Evolutionary conservation across 2,888 invertebrate genomes (phyloP).

Genomic region (Torymus auratus): DNA sequence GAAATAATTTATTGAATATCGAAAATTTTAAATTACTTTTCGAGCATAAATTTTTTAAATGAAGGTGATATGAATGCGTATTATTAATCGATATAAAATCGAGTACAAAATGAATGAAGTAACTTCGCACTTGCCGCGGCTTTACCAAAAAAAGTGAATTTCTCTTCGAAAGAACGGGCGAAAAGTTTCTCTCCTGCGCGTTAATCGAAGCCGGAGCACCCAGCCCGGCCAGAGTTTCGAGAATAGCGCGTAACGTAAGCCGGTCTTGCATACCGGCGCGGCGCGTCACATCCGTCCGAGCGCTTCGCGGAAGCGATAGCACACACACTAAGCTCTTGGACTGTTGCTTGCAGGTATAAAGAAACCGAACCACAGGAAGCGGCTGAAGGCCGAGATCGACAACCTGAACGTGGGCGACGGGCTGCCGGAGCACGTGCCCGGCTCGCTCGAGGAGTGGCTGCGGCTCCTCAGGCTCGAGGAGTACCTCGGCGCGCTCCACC

Average conservation of each 20-base stretch:
- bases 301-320: constrained; percentile 5
- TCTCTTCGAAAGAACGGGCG: no score
- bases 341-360: constrained; percentile 81
- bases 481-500: constrained; percentile 92
- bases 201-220: no score
- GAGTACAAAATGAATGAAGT: no score
- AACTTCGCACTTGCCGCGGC: no score
- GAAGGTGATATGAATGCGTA: no score
- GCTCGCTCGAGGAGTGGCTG: constrained; percentile 96
- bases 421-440: constrained; percentile 95
- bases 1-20: no score
- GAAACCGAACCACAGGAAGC: constrained; percentile 97
- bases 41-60: no score
- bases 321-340: neutral
- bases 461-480: constrained; percentile 93
- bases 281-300: constrained; percentile 6
- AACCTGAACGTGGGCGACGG: constrained; percentile 96
- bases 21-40: no score
- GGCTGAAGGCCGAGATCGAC: constrained; percentile 96
- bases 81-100: no score
- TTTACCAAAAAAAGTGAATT: no score
- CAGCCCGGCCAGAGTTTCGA: no score
- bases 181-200: no score
- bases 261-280: neutral
- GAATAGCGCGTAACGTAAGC: constrained; percentile 17